A percentile compares a stretch with the other conserved stretches of the same genome.
These are phyloP conservation scores for Drusus annulatus DNA, from an alignment of 1,140 invertebrate genomes.

Conservation along the genomic window DNA sequence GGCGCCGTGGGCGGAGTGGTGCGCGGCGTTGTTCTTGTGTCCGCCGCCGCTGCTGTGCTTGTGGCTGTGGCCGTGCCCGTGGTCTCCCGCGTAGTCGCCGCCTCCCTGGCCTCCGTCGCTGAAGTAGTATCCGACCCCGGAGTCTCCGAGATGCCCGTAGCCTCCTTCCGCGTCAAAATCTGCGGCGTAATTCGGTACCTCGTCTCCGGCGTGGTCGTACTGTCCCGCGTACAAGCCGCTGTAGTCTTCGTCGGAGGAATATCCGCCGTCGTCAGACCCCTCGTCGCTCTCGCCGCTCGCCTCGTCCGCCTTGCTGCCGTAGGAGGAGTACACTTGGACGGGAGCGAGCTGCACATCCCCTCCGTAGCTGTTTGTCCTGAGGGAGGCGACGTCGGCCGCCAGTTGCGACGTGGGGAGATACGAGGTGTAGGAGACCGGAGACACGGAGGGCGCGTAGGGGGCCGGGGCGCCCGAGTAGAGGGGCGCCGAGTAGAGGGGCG, in stretches of 20 bases:
- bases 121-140: slow-evolving; percentile 40
- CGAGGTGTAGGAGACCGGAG: neutral
- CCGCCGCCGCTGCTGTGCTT: slow-evolving; percentile 59
- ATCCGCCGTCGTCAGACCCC: slow-evolving; percentile 59
- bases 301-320: slow-evolving; percentile 11
- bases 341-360: neutral
- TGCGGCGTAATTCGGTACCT: slow-evolving; percentile 59
- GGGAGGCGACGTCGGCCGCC: slow-evolving; percentile 9
- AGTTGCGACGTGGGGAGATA: slow-evolving; percentile 33
- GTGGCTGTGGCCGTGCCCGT: slow-evolving; percentile 28
- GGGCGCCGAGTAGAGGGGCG: slow-evolving; percentile 67
- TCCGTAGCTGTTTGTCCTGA: slow-evolving; percentile 34
- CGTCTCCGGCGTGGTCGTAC: slow-evolving; percentile 57
- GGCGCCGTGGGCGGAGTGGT: slow-evolving; percentile 65
- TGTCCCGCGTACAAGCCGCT: slow-evolving; percentile 58
- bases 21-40: slow-evolving; percentile 62
- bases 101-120: slow-evolving; percentile 11
- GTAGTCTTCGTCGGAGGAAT: slow-evolving; percentile 58
- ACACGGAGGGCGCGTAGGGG: slow-evolving; percentile 14
- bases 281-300: slow-evolving; percentile 57
- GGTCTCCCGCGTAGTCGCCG: neutral
- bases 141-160: slow-evolving; percentile 45
- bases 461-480: slow-evolving; percentile 60
- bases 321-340: neutral
- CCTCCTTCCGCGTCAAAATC: slow-evolving; percentile 59